phyloP scores from a whole-genome alignment of 2,113 vertebrate genomes.

The Neopipo cinnamomea region DNA sequence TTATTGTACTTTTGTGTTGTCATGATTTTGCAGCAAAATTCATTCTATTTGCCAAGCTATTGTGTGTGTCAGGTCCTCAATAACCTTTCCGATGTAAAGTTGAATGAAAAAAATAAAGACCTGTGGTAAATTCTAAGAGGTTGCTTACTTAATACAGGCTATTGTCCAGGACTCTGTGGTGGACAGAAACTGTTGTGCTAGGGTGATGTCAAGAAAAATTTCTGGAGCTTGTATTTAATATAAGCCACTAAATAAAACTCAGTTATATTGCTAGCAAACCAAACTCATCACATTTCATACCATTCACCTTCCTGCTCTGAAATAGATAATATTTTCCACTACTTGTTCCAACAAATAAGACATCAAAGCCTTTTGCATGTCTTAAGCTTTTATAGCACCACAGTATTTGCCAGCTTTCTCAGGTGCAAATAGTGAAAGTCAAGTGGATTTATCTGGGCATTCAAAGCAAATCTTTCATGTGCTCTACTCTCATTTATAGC shows the following conservation, averaged over 20 bases:
- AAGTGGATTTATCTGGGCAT: conserved; percentile 19
- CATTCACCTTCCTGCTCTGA: not conserved
- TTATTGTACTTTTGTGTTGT: not conserved
- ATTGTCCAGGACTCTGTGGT: not conserved
- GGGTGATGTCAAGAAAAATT: not conserved
- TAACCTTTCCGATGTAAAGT: not conserved
- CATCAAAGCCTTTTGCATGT: not conserved
- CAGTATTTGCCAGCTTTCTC: conserved; percentile 25
- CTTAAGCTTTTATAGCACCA: conserved; percentile 9
- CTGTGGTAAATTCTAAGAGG: not conserved
- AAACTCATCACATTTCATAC: not conserved
- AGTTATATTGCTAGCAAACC: not conserved
- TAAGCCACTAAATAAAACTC: not conserved
- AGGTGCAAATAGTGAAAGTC: not conserved
- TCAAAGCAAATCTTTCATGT: conserved; percentile 34
- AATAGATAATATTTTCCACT: not conserved
- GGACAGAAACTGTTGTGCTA: not conserved
- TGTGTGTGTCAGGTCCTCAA: not conserved
- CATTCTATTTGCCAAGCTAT: not conserved
- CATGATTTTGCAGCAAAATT: not conserved
- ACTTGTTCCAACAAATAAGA: not conserved
- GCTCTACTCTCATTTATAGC: not conserved
- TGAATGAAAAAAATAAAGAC: not conserved
- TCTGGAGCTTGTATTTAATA: not conserved
- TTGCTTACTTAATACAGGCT: not conserved